Percentiles rank a stretch among this genome's conserved stretches.
These are phyloP conservation scores for Beris morrisii DNA, from an alignment of 2,888 invertebrate species.

Conservation along the genomic window DNA sequence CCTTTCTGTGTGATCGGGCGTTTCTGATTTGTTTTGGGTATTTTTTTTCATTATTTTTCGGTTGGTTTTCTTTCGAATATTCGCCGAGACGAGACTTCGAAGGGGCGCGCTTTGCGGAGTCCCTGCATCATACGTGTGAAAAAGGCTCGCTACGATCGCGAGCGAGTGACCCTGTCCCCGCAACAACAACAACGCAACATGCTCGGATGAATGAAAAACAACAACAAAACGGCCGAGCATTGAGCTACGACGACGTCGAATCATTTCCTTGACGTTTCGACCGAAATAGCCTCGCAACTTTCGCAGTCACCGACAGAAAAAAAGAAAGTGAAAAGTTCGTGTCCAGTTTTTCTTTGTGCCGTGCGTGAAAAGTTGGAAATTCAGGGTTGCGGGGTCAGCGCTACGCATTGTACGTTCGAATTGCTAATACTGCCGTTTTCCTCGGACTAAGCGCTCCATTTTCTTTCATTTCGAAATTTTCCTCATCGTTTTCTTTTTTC, in stretches of 20 bases:
- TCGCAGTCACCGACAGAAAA: constrained; percentile 7
- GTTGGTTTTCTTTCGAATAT: too few species aligned
- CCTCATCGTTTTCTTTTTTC: constrained; percentile 18
- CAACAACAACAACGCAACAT: constrained; percentile 1
- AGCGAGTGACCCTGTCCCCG: constrained; percentile 1
- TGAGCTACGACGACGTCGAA: constrained; percentile 10
- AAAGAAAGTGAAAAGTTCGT: constrained; percentile 15
- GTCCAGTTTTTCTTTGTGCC: constrained; percentile 29
- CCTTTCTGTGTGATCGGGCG: too few species aligned
- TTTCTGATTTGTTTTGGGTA: too few species aligned
- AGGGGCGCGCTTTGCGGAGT: too few species aligned
- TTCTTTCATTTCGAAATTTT: constrained; percentile 12
- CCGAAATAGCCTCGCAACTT: constrained; percentile 35
- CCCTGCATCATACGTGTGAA: too few species aligned
- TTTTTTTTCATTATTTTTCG: too few species aligned
- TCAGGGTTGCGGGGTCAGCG: constrained; percentile 12
- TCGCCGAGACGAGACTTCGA: too few species aligned
- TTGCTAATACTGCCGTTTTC: too few species aligned
- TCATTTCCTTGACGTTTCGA: constrained; percentile 37
- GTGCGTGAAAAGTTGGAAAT: constrained; percentile 22
- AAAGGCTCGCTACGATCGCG: not conserved
- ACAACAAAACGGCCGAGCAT: constrained; percentile 20
- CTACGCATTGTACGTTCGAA: too few species aligned
- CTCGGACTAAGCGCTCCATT: not conserved
- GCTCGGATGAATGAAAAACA: constrained; percentile 9